phyloP scores from a whole-genome alignment of 2,113 vertebrate genomes.

The Proteles cristata region DNA sequence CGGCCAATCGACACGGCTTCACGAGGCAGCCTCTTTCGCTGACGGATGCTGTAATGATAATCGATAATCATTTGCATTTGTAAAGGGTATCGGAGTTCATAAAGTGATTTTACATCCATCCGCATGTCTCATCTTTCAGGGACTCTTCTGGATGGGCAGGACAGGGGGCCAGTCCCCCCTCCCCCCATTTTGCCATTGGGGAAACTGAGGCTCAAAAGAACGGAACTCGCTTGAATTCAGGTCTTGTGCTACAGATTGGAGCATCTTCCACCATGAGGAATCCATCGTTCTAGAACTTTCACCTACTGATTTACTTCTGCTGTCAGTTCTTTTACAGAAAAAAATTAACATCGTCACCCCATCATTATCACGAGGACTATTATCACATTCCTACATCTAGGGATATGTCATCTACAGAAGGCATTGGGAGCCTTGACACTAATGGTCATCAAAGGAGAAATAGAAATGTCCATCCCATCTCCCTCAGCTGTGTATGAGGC shows the following conservation, averaged over 20 bases:
- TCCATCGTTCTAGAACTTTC: neutral
- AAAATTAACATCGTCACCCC: rapidly evolving
- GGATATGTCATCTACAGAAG: neutral
- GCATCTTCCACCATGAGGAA: neutral
- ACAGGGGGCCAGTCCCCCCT: neutral
- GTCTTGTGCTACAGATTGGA: neutral
- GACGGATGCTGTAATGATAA: neutral
- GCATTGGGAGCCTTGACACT: neutral
- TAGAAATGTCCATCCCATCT: rapidly evolving
- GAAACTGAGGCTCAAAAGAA: neutral
- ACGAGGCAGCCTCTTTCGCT: neutral
- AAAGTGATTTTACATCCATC: neutral
- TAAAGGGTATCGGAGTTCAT: neutral
- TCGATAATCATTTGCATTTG: slow-evolving; percentile 26
- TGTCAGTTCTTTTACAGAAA: neutral
- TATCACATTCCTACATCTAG: neutral
- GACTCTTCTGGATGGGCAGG: neutral
- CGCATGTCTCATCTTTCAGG: neutral
- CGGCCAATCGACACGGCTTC: neutral
- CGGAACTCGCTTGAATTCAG: neutral
- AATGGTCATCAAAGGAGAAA: neutral
- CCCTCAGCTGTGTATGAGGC: neutral
- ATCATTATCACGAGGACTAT: neutral
- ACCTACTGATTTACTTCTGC: neutral
- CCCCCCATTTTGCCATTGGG: neutral